Percentiles rank a stretch among this genome's conserved stretches.
These are phyloP conservation scores for Brachyptera risi DNA, from an alignment of 2,888 invertebrate genomes.

Conservation along the genomic window DNA sequence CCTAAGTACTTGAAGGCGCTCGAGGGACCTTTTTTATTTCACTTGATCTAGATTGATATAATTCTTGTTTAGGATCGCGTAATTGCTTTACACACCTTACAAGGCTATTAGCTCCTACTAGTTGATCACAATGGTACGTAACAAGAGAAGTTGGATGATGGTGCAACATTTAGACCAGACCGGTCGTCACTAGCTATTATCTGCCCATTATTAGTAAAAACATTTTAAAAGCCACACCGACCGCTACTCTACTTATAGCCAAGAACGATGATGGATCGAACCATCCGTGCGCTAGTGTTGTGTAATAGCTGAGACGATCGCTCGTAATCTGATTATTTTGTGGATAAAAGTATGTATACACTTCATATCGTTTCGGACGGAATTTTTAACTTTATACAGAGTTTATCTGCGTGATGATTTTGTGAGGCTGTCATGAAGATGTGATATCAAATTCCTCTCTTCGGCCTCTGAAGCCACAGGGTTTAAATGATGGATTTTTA, in stretches of 20 bases:
- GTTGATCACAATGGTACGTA: neutral
- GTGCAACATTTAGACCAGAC: neutral
- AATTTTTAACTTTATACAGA: neutral
- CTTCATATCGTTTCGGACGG: neutral
- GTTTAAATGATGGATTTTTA: constrained; percentile 14
- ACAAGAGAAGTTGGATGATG: neutral
- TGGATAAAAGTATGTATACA: no score
- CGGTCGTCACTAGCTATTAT: no score
- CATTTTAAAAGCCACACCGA: neutral
- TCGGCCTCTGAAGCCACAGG: neutral
- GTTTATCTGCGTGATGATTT: neutral
- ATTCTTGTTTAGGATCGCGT: constrained; percentile 13
- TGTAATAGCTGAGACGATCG: no score
- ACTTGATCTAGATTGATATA: constrained; percentile 14
- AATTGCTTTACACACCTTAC: constrained; percentile 12
- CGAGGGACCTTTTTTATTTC: neutral
- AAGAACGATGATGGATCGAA: no score
- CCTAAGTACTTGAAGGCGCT: neutral
- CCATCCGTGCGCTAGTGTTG: no score
- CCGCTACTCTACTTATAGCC: no score
- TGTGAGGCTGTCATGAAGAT: neutral
- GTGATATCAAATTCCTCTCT: neutral
- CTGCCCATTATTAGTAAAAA: neutral
- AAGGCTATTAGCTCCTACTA: constrained; percentile 4
- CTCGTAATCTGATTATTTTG: no score